Conservation (phyloP, 2,113 vertebrate species). For the Elachura formosa region DNA sequence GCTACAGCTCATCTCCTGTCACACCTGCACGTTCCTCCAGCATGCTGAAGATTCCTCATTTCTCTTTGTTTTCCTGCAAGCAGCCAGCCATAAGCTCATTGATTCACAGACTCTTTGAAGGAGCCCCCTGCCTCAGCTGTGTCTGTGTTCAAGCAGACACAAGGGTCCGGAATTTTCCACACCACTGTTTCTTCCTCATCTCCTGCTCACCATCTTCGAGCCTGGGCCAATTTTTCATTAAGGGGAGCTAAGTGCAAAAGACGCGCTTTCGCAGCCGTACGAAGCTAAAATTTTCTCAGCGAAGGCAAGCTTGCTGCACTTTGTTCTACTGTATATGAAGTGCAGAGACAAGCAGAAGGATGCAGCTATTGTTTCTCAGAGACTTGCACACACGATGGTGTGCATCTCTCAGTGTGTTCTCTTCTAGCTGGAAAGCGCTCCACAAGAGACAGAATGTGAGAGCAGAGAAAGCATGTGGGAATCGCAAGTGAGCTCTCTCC, state of each 20-base stretch:
- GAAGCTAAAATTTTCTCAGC: too few relatives aligned
- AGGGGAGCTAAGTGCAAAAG: neutral
- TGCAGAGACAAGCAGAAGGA: too few relatives aligned
- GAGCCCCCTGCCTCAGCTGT: neutral
- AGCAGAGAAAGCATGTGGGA: too few relatives aligned
- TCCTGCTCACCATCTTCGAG: neutral
- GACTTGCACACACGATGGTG: too few relatives aligned
- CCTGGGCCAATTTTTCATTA: neutral
- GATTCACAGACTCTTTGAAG: neutral
- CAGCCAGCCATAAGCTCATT: neutral
- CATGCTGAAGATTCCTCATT: neutral
- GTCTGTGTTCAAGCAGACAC: neutral
- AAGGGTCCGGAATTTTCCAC: neutral
- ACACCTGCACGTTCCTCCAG: neutral
- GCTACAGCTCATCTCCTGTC: neutral
- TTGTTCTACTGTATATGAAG: too few relatives aligned
- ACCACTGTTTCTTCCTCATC: neutral
- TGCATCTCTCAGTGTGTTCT: too few relatives aligned
- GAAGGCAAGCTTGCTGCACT: too few relatives aligned
- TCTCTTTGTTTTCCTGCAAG: neutral
- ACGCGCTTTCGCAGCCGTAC: too few relatives aligned
- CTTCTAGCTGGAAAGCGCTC: too few relatives aligned
- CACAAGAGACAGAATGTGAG: too few relatives aligned
- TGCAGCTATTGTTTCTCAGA: too few relatives aligned
- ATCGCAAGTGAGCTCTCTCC: too few relatives aligned